Evolutionary conservation across 2,888 invertebrate species (phyloP).

Genomic region (Eurytoma californica): DNA sequence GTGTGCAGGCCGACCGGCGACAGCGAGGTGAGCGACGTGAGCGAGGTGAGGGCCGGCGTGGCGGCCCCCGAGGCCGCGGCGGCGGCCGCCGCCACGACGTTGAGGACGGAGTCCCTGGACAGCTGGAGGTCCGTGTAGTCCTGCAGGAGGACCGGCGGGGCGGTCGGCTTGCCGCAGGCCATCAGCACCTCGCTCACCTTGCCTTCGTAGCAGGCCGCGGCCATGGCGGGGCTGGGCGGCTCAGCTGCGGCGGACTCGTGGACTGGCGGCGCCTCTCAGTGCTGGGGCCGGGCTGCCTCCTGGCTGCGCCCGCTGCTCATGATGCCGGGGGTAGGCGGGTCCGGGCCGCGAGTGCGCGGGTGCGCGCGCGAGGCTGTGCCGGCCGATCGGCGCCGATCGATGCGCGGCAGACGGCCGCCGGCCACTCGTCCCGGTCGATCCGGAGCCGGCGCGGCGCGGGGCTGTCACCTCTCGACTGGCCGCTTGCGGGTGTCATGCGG

Average conservation of each 20-base stretch:
- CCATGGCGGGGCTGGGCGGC: slow-evolving; percentile 65
- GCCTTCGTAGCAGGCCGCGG: slow-evolving; percentile 72
- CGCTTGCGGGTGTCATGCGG: slow-evolving; percentile 14
- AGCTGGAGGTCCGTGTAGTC: slow-evolving; percentile 60
- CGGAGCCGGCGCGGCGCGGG: background rate
- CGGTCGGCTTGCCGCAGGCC: slow-evolving; percentile 18
- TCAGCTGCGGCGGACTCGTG: slow-evolving; percentile 48
- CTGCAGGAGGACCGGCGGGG: slow-evolving; percentile 68
- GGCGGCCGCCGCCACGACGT: slow-evolving; percentile 69
- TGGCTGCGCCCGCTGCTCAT: slow-evolving; percentile 47
- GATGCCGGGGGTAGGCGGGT: slow-evolving; percentile 50
- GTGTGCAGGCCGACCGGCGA: slow-evolving; percentile 68
- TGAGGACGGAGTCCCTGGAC: slow-evolving; percentile 65
- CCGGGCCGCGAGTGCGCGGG: background rate
- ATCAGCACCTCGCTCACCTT: slow-evolving; percentile 67
- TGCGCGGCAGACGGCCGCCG: slow-evolving; percentile 30
- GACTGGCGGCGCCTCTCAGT: too few species aligned
- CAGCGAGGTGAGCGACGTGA: slow-evolving; percentile 66
- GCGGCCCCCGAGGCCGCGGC: slow-evolving; percentile 74
- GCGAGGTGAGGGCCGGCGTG: slow-evolving; percentile 74
- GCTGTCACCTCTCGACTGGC: slow-evolving; percentile 1
- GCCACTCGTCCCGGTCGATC: slow-evolving; percentile 12
- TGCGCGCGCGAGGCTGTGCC: slow-evolving; percentile 10
- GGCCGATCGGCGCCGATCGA: slow-evolving; percentile 52
- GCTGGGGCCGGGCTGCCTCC: too few species aligned